Percentiles rank a stretch among this genome's conserved stretches.
Conservation (phyloP, 2,113 vertebrate genomes). For the Caranx ignobilis region DNA sequence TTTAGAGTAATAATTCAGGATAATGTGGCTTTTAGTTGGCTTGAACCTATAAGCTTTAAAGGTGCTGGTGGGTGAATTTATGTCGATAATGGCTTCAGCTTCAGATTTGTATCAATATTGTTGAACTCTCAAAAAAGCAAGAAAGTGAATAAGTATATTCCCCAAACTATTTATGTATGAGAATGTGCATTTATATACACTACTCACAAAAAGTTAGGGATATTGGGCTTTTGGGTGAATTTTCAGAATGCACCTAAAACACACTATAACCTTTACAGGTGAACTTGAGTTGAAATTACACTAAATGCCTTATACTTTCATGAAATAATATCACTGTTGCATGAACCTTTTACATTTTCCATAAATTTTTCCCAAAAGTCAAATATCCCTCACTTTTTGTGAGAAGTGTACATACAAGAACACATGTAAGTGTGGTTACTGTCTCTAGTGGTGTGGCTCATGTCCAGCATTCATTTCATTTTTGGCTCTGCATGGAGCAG, state of each 20-base stretch:
- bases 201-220: not conserved
- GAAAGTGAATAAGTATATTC: not conserved
- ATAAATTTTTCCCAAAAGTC: too few species aligned
- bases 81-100: not conserved
- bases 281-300: too few species aligned
- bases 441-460: constrained; percentile 20
- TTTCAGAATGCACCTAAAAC: too few species aligned
- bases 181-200: not conserved
- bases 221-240: too few species aligned
- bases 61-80: not conserved
- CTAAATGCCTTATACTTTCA: too few species aligned
- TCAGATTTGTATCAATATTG: not conserved
- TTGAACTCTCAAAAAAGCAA: not conserved
- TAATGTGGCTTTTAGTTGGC: not conserved
- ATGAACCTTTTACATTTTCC: too few species aligned
- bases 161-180: not conserved
- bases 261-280: too few species aligned
- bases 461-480: constrained; percentile 38
- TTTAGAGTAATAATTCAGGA: not conserved
- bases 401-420: not conserved
- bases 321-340: too few species aligned
- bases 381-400: too few species aligned
- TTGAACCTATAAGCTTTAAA: not conserved
- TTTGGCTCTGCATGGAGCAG: constrained; percentile 21
- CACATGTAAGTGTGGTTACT: constrained; percentile 21